A percentile compares a stretch with the other conserved stretches of the same genome.
Evolutionary conservation across 2,113 vertebrate genomes (phyloP).

Genomic region (Hemibagrus wyckioides): DNA sequence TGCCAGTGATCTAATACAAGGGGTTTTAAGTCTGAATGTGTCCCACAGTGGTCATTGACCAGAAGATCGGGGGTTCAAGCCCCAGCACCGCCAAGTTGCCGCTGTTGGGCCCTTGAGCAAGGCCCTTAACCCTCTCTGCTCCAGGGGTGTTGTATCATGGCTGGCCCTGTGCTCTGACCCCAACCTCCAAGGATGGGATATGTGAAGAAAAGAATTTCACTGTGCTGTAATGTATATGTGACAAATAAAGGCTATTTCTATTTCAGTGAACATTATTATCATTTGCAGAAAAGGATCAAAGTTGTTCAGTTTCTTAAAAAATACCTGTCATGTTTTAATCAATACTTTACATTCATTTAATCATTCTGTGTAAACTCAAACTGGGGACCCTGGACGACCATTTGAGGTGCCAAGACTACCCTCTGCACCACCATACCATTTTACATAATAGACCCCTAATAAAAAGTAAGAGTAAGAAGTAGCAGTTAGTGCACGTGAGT

Average conservation of each 20-base stretch:
- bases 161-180: no score
- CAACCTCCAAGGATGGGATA: no score
- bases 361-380: not conserved
- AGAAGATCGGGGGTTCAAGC: no score
- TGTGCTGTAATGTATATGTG: no score
- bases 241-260: no score
- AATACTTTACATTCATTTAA: not conserved
- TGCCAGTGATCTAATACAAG: no score
- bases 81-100: no score
- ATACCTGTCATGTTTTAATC: not conserved
- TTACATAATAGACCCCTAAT: not conserved
- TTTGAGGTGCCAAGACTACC: not conserved
- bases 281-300: not conserved
- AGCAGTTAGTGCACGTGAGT: not conserved
- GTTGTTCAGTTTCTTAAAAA: not conserved
- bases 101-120: no score
- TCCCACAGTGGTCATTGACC: no score
- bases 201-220: no score
- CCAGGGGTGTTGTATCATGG: no score
- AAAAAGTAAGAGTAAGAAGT: not conserved
- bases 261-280: not conserved
- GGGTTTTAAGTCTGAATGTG: not conserved
- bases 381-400: not conserved
- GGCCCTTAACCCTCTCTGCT: no score
- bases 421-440: not conserved